Evolutionary conservation across 2,113 vertebrate species (phyloP).

Genomic region (Andinoacara biseriatus): DNA sequence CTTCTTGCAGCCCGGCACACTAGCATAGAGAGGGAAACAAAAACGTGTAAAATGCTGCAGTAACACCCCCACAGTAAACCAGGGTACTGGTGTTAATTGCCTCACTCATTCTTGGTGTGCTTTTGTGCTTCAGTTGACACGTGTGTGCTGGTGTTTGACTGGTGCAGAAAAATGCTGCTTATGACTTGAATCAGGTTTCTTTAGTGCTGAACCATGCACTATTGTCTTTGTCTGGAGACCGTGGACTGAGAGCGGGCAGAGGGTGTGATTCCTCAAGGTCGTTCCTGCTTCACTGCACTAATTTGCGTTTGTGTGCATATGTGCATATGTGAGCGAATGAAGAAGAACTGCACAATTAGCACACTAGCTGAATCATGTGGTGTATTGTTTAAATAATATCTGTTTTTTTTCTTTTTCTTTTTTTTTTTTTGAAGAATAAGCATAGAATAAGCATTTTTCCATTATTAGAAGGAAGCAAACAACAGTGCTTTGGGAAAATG

Average conservation of each 20-base stretch:
- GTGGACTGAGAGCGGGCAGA: constrained; percentile 28
- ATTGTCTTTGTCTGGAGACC: constrained; percentile 72
- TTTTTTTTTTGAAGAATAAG: background rate
- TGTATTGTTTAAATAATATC: background rate
- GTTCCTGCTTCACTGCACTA: constrained; percentile 19
- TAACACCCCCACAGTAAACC: constrained; percentile 5
- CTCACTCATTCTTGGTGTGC: constrained; percentile 32
- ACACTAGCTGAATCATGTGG: background rate
- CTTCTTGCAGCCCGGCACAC: constrained; percentile 1
- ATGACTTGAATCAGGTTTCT: constrained; percentile 56
- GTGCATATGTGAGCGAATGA: background rate
- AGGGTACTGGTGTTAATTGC: constrained; percentile 53
- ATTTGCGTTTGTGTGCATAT: constrained; percentile 14
- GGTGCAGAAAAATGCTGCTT: constrained; percentile 52
- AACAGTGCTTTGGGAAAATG: background rate
- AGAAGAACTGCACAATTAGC: background rate
- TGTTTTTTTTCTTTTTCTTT: background rate
- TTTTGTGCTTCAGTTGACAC: constrained; percentile 20
- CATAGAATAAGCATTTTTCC: background rate
- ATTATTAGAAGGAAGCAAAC: background rate
- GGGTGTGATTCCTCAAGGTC: constrained; percentile 70
- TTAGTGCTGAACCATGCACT: constrained; percentile 60
- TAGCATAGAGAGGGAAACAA: background rate
- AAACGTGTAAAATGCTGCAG: constrained; percentile 44
- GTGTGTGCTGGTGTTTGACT: background rate